Conservation (phyloP, 2,888 invertebrate genomes). For the Pilophorus perplexus region DNA sequence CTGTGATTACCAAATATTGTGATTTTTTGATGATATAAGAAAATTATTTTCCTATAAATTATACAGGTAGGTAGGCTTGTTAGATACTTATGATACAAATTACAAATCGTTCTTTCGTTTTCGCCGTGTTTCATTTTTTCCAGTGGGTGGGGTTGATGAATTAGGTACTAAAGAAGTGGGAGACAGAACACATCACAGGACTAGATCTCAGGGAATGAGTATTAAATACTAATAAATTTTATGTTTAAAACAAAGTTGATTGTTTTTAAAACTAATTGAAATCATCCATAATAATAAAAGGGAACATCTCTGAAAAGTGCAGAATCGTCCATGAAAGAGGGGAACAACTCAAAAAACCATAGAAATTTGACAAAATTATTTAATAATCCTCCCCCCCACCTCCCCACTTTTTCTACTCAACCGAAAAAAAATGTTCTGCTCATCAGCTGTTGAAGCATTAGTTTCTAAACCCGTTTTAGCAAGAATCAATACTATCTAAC, state of each 20-base stretch:
- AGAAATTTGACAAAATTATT: slow-evolving; percentile 1
- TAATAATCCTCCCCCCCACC: background rate
- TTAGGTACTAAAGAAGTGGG: too few relatives aligned
- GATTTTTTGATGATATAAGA: too few relatives aligned
- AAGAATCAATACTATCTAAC: background rate
- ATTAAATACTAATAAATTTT: too few relatives aligned
- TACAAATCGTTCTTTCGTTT: too few relatives aligned
- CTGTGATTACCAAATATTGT: too few relatives aligned
- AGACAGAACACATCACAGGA: too few relatives aligned
- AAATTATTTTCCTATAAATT: too few relatives aligned
- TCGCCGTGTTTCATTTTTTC: too few relatives aligned
- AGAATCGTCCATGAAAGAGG: slow-evolving; percentile 1
- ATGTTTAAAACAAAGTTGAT: background rate
- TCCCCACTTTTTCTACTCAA: background rate
- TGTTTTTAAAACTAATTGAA: background rate
- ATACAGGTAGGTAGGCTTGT: too few relatives aligned
- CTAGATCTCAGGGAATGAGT: too few relatives aligned
- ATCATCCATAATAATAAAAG: background rate
- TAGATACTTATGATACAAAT: too few relatives aligned
- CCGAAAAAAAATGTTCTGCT: background rate
- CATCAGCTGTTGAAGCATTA: background rate
- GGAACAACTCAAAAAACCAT: background rate
- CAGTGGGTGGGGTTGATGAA: too few relatives aligned
- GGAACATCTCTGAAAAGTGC: background rate
- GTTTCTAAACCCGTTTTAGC: background rate